Evolutionary conservation across 2,888 invertebrate genomes (phyloP).

Genomic region (Acanthoscelides obtectus): DNA sequence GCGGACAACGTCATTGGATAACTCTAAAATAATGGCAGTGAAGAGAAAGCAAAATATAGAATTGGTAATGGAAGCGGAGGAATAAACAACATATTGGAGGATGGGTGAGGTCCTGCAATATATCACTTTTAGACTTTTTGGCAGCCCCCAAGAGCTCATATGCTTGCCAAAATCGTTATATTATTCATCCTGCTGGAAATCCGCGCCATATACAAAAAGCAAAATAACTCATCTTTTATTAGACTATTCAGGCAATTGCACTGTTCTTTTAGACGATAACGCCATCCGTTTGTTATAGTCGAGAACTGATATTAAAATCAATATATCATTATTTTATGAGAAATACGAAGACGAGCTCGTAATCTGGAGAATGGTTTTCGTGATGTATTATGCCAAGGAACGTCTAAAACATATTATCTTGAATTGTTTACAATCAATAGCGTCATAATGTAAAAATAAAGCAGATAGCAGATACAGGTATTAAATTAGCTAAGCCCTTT

Average conservation of each 20-base stretch:
- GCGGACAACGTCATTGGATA: slow-evolving; percentile 3
- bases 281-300: neutral
- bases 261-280: neutral
- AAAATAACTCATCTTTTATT: neutral
- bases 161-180: neutral
- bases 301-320: too few relatives aligned
- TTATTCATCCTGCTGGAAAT: neutral
- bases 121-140: slow-evolving; percentile 9
- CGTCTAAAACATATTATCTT: too few relatives aligned
- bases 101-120: slow-evolving; percentile 17
- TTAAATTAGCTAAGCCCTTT: too few relatives aligned
- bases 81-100: slow-evolving; percentile 29
- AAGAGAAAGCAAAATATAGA: slow-evolving; percentile 25
- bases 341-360: too few relatives aligned
- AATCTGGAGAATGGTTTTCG: too few relatives aligned
- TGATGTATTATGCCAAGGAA: too few relatives aligned
- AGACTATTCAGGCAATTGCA: neutral
- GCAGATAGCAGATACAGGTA: too few relatives aligned
- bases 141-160: neutral
- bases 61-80: slow-evolving; percentile 21
- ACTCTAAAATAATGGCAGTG: slow-evolving; percentile 22
- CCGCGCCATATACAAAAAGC: neutral
- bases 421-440: too few relatives aligned
- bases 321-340: too few relatives aligned
- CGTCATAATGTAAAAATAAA: too few relatives aligned